Base-by-base conservation (phyloP, 2,113 vertebrate species). In the Carassius carassius region DNA sequence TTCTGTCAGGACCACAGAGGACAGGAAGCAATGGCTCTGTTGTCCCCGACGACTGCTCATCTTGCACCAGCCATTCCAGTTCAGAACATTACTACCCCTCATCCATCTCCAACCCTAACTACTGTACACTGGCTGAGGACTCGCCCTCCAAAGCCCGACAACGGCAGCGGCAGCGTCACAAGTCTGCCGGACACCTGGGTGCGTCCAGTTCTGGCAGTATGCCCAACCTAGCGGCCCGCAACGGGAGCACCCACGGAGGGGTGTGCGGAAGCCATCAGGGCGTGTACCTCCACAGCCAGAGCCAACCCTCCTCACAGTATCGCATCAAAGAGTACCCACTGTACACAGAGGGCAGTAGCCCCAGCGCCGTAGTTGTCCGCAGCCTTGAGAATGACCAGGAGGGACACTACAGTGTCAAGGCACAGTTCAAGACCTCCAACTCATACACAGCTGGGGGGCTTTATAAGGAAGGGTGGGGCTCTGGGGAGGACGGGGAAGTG, bases 331-430 rank as follows among this genome's bases (percentile, higher is more conserved):
- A 99, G 90, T 99, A 99, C 92, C 98, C 98, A 9, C 92, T 99
- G 19, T 99, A 99, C 90, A 95, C 98, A 0, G 97, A 99, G 91
- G 98, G 97, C 81, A 95, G 97, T 82, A 96, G 97, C 88, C 95
- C 97, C 86, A 96, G 96, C 0, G 96, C 97, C 0, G 97, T 99
- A 91, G 98, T 99, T 87, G 98, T 99, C 85, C 96, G 98, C 90
- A 99, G 97, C 92, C 93, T 99, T 91, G 98, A 99, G 94, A 99
- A 96, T 0, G 98, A 99, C 92, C 98, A 99, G 94, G 98, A 99
- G 92, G 98, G 98, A 88, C 98, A 99, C 94, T 99, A 99, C 94
- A 99, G 98, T 16, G 98, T 99, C 78, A 99, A 99, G 95, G 98
- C 98, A 91, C 98, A 99, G 92, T 99, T 99, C 92, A 99, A 99